Conservation (phyloP, 35 echinoderm and acorn worm species). For the Chiridota heheva region DNA sequence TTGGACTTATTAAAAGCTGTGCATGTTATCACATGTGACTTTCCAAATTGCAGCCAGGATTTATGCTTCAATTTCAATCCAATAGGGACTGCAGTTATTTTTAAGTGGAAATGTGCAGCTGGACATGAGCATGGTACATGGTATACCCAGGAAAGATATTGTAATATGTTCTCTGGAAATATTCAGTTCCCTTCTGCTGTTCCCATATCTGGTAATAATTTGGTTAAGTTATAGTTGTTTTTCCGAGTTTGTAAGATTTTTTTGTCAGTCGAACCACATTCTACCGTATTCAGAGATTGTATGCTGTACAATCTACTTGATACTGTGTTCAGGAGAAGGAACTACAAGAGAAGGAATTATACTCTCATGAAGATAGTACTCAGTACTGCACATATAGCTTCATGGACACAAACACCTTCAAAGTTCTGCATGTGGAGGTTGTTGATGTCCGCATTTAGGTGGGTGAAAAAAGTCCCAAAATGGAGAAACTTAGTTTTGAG, state of each 20-base stretch:
- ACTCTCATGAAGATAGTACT: constrained; percentile 34
- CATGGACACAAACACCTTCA: neutral
- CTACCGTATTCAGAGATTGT: constrained; percentile 10
- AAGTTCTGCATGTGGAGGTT: constrained; percentile 40
- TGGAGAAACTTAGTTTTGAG: constrained; percentile 50
- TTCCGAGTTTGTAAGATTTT: neutral
- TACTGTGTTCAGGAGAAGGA: neutral
- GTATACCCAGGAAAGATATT: constrained; percentile 20
- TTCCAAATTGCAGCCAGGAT: neutral
- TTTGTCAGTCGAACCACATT: constrained; percentile 18
- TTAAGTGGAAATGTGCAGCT: neutral
- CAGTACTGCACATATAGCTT: constrained; percentile 52
- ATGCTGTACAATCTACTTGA: neutral
- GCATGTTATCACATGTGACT: neutral
- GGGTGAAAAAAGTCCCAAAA: constrained; percentile 30
- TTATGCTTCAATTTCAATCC: neutral
- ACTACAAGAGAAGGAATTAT: constrained; percentile 38
- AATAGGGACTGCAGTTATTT: constrained; percentile 1
- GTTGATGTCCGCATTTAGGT: constrained; percentile 39
- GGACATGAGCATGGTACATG: neutral
- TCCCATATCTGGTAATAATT: constrained; percentile 19
- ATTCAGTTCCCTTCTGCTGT: constrained; percentile 23
- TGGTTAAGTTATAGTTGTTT: neutral
- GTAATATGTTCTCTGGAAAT: constrained; percentile 25
- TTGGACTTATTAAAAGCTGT: neutral